A percentile compares a stretch with the other conserved stretches of the same genome.
These are phyloP conservation scores for Terrapene triunguis DNA, from an alignment of 2,113 vertebrate genomes.

Conservation along the genomic window DNA sequence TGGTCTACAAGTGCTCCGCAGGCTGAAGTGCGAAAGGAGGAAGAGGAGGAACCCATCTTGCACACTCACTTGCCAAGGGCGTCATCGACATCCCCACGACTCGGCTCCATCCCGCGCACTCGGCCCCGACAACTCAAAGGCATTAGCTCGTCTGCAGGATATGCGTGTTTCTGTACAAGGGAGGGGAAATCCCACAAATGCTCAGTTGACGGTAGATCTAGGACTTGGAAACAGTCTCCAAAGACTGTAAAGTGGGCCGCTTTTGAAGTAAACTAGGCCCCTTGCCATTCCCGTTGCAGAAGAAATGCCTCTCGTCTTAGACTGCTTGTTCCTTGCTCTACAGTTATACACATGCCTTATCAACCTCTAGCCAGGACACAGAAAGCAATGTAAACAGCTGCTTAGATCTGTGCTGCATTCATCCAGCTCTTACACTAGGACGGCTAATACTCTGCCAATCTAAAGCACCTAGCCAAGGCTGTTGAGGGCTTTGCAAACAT, in stretches of 20 bases:
- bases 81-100: slow-evolving; percentile 86
- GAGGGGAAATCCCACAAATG: background rate
- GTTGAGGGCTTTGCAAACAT: background rate
- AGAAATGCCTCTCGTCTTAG: background rate
- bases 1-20: no score
- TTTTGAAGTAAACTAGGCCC: background rate
- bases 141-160: slow-evolving; percentile 87
- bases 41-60: background rate
- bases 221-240: background rate
- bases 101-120: slow-evolving; percentile 85
- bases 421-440: background rate
- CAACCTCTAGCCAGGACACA: background rate
- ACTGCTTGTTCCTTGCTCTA: background rate
- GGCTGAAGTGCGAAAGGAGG: background rate
- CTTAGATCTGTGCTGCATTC: background rate
- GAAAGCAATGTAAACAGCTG: background rate
- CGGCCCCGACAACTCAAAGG: slow-evolving; percentile 85
- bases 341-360: background rate
- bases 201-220: background rate
- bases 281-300: background rate
- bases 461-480: background rate
- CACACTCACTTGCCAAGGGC: slow-evolving; percentile 83
- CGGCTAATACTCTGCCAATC: background rate
- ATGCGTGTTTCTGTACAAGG: slow-evolving; percentile 82
- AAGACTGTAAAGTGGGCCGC: background rate